These are phyloP conservation scores for Montipora foliosa DNA, from an alignment of 64 coral and sea anemone genomes.

Conservation along the genomic window DNA sequence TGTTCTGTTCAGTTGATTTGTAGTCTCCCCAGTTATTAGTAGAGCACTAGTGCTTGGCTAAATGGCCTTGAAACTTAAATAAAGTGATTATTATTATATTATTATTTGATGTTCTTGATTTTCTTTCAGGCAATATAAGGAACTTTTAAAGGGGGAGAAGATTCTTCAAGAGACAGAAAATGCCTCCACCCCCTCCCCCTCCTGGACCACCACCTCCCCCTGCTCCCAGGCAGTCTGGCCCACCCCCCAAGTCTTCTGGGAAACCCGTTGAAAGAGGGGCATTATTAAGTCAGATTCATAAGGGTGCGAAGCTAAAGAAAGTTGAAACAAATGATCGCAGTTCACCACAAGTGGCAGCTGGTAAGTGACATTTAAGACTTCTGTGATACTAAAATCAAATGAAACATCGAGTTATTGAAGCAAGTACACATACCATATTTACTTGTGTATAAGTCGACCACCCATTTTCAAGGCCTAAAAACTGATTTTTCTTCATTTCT, in stretches of 20 bases:
- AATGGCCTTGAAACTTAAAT: too few species aligned
- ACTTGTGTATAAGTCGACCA: too few species aligned
- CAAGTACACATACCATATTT: too few species aligned
- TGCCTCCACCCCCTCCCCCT: conserved; percentile 72
- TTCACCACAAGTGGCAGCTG: conserved; percentile 70
- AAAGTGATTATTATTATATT: neutral
- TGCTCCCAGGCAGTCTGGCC: conserved; percentile 50
- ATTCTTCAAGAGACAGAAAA: neutral
- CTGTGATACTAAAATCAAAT: too few species aligned
- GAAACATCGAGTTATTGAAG: too few species aligned
- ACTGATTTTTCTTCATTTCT: too few species aligned
- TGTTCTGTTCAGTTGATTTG: too few species aligned
- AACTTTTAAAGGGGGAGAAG: conserved; percentile 23
- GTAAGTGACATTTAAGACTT: conserved; percentile 9
- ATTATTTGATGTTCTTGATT: neutral
- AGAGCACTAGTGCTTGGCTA: too few species aligned
- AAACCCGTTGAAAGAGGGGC: conserved; percentile 80
- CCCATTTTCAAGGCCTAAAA: too few species aligned
- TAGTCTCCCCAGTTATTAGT: too few species aligned
- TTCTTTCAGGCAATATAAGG: neutral
- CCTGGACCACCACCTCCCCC: conserved; percentile 77
- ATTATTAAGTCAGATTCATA: conserved; percentile 85
- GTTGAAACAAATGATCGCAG: conserved; percentile 91
- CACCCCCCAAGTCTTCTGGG: conserved; percentile 69
- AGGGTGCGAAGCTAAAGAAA: conserved; percentile 93